Evolutionary conservation across 1,140 invertebrate species (phyloP).

Genomic region (Drosophila aff.): DNA sequence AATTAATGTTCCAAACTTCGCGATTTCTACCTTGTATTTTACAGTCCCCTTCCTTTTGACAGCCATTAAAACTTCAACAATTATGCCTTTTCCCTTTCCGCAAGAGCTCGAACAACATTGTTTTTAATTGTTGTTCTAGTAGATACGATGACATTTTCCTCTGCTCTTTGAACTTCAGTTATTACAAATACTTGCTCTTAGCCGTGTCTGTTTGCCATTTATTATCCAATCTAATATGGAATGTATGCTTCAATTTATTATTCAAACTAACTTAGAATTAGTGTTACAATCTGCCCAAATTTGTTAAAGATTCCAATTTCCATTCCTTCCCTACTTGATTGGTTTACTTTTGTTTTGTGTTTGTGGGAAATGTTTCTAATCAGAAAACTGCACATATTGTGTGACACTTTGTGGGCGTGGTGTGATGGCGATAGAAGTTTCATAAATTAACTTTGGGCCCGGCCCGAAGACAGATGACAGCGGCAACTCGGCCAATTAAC

Average conservation of each 20-base stretch:
- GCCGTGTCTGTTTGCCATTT: neutral
- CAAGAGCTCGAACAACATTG: slow-evolving; percentile 1
- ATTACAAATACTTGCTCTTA: slow-evolving; percentile 2
- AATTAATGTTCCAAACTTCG: neutral
- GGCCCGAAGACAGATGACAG: slow-evolving; percentile 15
- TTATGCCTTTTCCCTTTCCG: neutral
- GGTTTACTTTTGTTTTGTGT: neutral
- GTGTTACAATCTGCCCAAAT: neutral
- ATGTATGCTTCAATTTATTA: neutral
- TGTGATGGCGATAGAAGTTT: slow-evolving; percentile 11
- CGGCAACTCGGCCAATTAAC: slow-evolving; percentile 45
- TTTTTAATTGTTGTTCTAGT: slow-evolving; percentile 1
- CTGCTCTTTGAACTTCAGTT: neutral
- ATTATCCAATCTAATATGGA: neutral
- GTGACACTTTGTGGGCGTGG: slow-evolving; percentile 18
- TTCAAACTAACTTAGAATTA: neutral
- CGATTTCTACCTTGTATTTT: neutral
- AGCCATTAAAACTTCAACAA: slow-evolving; percentile 7
- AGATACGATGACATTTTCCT: neutral
- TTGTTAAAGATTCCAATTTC: slow-evolving; percentile 3
- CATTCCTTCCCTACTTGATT: neutral
- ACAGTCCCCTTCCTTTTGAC: too few relatives aligned
- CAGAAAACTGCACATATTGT: slow-evolving; percentile 16
- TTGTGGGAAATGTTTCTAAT: slow-evolving; percentile 15
- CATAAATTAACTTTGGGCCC: slow-evolving; percentile 20